phyloP scores from a whole-genome alignment of 2,113 vertebrate genomes.

The Peromyscus californicus region DNA sequence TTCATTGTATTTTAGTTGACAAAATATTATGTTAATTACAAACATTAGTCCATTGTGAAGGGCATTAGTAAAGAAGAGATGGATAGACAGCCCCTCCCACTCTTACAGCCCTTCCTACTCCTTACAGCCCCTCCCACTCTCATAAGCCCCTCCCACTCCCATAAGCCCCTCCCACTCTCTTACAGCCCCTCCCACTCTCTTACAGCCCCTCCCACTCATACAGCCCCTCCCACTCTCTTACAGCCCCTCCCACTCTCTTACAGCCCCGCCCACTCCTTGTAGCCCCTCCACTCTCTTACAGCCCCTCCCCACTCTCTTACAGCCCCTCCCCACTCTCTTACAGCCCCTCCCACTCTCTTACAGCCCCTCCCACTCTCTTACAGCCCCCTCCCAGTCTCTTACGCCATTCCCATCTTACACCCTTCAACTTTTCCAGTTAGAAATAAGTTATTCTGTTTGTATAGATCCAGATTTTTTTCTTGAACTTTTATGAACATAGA shows the following conservation, averaged over 20 bases:
- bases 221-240: background rate
- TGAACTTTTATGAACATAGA: slow-evolving; percentile 31
- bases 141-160: background rate
- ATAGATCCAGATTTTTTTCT: background rate
- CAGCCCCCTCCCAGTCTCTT: background rate
- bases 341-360: background rate
- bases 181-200: background rate
- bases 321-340: background rate
- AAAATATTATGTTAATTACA: slow-evolving; percentile 47
- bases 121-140: too few relatives aligned
- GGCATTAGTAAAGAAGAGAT: background rate
- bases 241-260: background rate
- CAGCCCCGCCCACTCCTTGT: background rate
- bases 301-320: background rate
- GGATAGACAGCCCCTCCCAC: background rate
- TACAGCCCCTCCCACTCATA: background rate
- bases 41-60: slow-evolving; percentile 9
- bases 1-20: slow-evolving; percentile 63
- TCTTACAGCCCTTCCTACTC: background rate
- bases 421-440: background rate
- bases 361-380: background rate
- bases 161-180: background rate
- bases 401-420: background rate
- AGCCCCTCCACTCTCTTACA: background rate
- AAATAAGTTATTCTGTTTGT: slow-evolving; percentile 47